phyloP scores from a whole-genome alignment of 2,888 invertebrate genomes.

The Lasioglossum marginatum region DNA sequence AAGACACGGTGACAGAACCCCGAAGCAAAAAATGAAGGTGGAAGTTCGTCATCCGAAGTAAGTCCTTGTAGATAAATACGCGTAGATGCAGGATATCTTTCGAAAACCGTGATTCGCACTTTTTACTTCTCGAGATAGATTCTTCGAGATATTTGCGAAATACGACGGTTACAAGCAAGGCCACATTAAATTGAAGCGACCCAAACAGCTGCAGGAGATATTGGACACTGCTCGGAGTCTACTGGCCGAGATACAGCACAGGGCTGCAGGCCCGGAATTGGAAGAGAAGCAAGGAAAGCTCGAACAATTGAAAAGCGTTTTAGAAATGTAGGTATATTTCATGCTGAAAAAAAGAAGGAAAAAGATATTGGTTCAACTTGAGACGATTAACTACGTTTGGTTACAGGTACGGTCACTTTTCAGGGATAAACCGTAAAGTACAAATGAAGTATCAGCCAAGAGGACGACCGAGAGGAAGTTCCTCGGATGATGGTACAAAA shows the following conservation, averaged over 20 bases:
- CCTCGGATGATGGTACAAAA: slow-evolving; percentile 93
- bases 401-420: slow-evolving; percentile 98
- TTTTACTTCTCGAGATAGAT: slow-evolving; percentile 86
- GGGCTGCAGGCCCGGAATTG: slow-evolving; percentile 95
- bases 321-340: slow-evolving; percentile 95
- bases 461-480: slow-evolving; percentile 95
- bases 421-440: slow-evolving; percentile 99
- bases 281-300: slow-evolving; percentile 99
- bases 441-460: slow-evolving; percentile 99
- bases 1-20: slow-evolving; percentile 98
- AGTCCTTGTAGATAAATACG: neutral
- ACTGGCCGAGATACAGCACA: slow-evolving; percentile 94
- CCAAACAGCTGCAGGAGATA: slow-evolving; percentile 98
- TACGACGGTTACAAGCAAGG: slow-evolving; percentile 98
- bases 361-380: neutral
- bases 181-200: slow-evolving; percentile 98
- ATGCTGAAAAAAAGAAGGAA: neutral
- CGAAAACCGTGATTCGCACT: neutral
- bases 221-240: slow-evolving; percentile 97
- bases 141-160: slow-evolving; percentile 99
- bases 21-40: slow-evolving; percentile 99
- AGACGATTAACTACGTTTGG: neutral
- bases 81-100: neutral
- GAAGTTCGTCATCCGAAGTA: slow-evolving; percentile 97
- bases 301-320: slow-evolving; percentile 98